Percentiles rank a stretch among this genome's conserved stretches.
Evolutionary conservation across 2,113 vertebrate species (phyloP).

Genomic region (Cathartes aura): DNA sequence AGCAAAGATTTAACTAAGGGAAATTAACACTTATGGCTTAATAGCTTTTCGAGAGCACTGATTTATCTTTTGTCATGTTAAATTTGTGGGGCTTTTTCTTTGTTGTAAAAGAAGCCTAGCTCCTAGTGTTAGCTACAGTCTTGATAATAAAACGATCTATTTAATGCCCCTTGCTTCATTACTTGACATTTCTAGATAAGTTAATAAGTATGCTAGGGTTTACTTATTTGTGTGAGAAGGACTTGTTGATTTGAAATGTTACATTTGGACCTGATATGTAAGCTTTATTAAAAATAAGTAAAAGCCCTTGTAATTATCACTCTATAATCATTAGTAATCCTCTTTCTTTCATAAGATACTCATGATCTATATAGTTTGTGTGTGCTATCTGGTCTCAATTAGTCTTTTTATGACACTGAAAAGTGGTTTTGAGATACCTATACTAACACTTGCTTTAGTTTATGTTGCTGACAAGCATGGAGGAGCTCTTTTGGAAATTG

Average conservation of each 20-base stretch:
- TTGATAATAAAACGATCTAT: slow-evolving; percentile 1
- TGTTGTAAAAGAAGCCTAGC: slow-evolving; percentile 23
- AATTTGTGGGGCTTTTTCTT: slow-evolving; percentile 65
- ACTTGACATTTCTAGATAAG: not conserved
- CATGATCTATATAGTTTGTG: not conserved
- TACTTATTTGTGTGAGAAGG: not conserved
- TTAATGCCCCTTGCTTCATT: not conserved
- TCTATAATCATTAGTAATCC: not conserved
- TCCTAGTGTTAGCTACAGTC: not conserved
- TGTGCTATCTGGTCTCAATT: not conserved
- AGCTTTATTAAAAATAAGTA: not conserved
- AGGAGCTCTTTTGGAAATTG: not conserved
- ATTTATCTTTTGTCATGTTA: slow-evolving; percentile 72
- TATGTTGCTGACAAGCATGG: not conserved
- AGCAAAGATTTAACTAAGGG: slow-evolving; percentile 71
- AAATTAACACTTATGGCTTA: slow-evolving; percentile 75
- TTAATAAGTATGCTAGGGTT: not conserved
- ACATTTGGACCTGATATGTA: not conserved
- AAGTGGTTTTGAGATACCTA: not conserved
- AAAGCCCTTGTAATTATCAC: not conserved
- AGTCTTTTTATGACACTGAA: not conserved
- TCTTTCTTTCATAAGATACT: not conserved
- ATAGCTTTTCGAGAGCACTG: slow-evolving; percentile 56
- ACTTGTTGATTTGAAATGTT: not conserved
- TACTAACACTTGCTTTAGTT: not conserved